A percentile compares a stretch with the other conserved stretches of the same genome.
Evolutionary conservation across 2,113 vertebrate genomes (phyloP).

Genomic region (Dromaius novaehollandiae): DNA sequence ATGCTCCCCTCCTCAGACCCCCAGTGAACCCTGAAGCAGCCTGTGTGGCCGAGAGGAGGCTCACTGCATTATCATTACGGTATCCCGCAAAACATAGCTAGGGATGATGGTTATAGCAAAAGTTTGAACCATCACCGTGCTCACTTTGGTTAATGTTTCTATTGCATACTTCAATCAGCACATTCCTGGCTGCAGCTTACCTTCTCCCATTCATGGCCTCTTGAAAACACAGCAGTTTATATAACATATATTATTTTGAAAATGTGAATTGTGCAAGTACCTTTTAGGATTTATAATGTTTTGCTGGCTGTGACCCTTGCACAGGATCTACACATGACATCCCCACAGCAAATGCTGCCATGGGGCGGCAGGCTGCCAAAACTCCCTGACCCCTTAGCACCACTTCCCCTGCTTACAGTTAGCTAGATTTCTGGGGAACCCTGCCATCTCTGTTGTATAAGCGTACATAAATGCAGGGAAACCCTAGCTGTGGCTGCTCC

Average conservation of each 20-base stretch:
- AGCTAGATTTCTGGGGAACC: neutral
- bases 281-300: constrained; percentile 25
- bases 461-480: neutral
- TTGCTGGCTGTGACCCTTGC: constrained; percentile 28
- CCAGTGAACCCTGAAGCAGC: constrained; percentile 25
- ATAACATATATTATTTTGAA: neutral
- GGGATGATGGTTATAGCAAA: neutral
- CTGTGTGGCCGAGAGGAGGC: constrained; percentile 5
- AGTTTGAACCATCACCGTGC: neutral
- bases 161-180: constrained; percentile 23
- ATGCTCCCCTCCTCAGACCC: constrained; percentile 2
- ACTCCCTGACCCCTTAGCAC: neutral
- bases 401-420: neutral
- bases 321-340: neutral
- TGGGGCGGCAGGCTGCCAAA: neutral
- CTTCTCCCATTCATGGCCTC: neutral
- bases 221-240: constrained; percentile 17
- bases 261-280: constrained; percentile 14
- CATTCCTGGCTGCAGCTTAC: neutral
- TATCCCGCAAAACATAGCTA: neutral
- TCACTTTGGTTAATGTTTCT: constrained; percentile 43
- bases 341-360: neutral
- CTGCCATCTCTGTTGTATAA: neutral
- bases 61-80: neutral
- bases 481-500: neutral